These are phyloP conservation scores for Osedax frankpressi DNA, from an alignment of 2,888 invertebrate genomes.

Conservation along the genomic window DNA sequence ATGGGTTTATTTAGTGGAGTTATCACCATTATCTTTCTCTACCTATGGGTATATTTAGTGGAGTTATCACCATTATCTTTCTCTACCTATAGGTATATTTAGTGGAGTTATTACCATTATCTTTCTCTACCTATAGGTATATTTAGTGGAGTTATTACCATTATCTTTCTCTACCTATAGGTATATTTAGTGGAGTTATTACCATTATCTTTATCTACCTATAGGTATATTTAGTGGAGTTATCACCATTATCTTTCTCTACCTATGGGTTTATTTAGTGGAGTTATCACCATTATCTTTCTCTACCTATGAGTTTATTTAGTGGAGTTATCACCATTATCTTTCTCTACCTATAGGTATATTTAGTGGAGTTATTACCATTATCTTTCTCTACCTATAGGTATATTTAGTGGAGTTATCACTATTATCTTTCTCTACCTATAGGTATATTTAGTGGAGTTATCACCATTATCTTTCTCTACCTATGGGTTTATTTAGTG, in stretches of 20 bases:
- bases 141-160: slow-evolving; percentile 36
- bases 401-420: slow-evolving; percentile 46
- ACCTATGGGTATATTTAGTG: slow-evolving; percentile 48
- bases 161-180: not conserved
- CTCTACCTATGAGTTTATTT: slow-evolving; percentile 50
- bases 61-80: not conserved
- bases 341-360: not conserved
- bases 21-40: too few relatives aligned
- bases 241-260: not conserved
- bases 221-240: slow-evolving; percentile 49
- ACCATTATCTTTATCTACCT: too few relatives aligned
- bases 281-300: too few relatives aligned
- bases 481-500: slow-evolving; percentile 48
- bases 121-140: too few relatives aligned
- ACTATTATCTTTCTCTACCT: not conserved
- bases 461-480: slow-evolving; percentile 48
- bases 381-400: too few relatives aligned
- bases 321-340: slow-evolving; percentile 22
- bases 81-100: not conserved
- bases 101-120: too few relatives aligned
- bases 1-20: not conserved
- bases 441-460: not conserved
- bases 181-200: not conserved
- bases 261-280: not conserved
- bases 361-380: not conserved